Evolutionary conservation across 1,140 invertebrate genomes (phyloP).

Genomic region (Latrodectus geometricus): DNA sequence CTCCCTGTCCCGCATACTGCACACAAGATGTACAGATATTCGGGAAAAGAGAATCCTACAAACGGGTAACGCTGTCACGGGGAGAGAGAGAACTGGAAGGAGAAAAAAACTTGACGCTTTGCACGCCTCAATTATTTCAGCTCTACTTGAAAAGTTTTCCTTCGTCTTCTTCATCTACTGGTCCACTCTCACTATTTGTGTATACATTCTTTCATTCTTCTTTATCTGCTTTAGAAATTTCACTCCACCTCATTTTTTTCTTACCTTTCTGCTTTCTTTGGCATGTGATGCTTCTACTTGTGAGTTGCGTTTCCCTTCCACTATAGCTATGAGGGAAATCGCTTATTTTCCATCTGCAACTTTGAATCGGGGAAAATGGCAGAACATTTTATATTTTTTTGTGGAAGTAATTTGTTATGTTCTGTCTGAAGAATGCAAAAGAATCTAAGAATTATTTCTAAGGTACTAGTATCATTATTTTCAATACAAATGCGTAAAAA

Average conservation of each 20-base stretch:
- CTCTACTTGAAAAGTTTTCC: constrained; percentile 7
- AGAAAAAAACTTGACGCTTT: constrained; percentile 24
- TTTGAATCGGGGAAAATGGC: constrained; percentile 17
- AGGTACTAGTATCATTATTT: too few species aligned
- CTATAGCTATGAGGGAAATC: constrained; percentile 23
- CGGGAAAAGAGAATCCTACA: constrained; percentile 1
- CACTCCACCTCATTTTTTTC: neutral
- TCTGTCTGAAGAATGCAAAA: too few species aligned
- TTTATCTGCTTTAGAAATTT: neutral
- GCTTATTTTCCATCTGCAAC: constrained; percentile 33
- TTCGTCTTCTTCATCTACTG: constrained; percentile 7
- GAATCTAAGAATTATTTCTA: too few species aligned
- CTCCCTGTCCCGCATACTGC: neutral
- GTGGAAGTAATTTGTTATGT: too few species aligned
- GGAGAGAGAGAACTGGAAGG: neutral
- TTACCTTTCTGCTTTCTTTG: neutral
- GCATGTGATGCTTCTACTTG: neutral
- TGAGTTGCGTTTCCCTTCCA: constrained; percentile 4
- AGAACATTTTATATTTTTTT: too few species aligned
- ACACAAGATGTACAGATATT: constrained; percentile 14
- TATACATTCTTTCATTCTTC: constrained; percentile 17
- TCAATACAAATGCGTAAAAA: too few species aligned
- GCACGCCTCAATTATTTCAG: constrained; percentile 49
- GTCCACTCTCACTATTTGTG: neutral
- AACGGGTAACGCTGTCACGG: neutral